A percentile compares a stretch with the other conserved stretches of the same genome.
phyloP scores from a whole-genome alignment of 2,113 vertebrate species.

The Paralichthys olivaceus region DNA sequence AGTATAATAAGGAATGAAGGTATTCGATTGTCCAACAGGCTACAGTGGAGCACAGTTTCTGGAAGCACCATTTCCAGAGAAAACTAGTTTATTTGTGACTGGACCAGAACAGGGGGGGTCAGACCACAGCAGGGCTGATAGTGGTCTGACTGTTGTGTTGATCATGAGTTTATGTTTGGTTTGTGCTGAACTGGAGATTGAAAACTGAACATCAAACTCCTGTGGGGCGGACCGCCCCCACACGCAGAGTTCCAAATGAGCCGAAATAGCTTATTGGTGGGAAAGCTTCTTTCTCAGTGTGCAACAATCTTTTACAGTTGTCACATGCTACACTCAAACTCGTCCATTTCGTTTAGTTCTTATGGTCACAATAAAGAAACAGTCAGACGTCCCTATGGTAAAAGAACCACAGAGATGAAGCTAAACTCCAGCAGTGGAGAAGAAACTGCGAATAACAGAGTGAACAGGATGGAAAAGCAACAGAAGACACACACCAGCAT shows the following conservation, averaged over 20 bases:
- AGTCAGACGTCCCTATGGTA: background rate
- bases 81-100: no score
- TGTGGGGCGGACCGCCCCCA: no score
- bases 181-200: background rate
- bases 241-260: no score
- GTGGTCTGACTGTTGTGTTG: no score
- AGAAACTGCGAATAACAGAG: background rate
- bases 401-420: background rate
- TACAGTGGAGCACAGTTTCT: no score
- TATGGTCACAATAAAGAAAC: background rate
- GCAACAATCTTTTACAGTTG: background rate
- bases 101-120: no score
- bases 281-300: background rate
- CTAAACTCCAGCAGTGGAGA: background rate
- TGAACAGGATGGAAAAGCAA: conserved; percentile 2
- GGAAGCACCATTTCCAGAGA: no score
- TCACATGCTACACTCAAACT: background rate
- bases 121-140: no score
- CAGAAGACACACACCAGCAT: background rate
- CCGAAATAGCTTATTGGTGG: background rate
- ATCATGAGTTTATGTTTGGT: background rate
- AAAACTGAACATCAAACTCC: background rate
- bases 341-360: no score
- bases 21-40: no score
- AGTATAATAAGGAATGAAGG: no score